A percentile compares a stretch with the other conserved stretches of the same genome.
phyloP scores from a whole-genome alignment of 2,888 invertebrate genomes.

The Diarsia rubi region DNA sequence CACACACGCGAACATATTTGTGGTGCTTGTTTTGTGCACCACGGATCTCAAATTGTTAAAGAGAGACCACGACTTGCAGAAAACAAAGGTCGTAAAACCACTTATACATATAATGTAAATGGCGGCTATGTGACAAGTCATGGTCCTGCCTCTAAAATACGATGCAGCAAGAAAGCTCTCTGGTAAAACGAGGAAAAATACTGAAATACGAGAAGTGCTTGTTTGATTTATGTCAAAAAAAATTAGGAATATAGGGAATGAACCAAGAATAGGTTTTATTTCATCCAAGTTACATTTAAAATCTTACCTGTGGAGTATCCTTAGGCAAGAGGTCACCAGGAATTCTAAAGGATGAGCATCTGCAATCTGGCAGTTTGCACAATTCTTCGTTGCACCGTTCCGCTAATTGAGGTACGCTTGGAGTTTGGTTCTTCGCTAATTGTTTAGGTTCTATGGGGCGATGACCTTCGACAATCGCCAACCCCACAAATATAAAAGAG shows the following conservation, averaged over 20 bases:
- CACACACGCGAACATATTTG: too few species aligned
- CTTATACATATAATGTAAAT: background rate
- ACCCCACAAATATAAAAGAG: background rate
- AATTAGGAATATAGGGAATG: background rate
- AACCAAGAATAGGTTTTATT: background rate
- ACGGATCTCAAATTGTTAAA: background rate
- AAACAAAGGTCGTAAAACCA: background rate
- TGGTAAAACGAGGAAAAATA: background rate
- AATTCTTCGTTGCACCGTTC: background rate
- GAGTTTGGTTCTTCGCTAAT: background rate
- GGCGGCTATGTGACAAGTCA: background rate
- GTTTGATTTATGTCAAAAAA: background rate
- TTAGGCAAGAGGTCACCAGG: constrained; percentile 84
- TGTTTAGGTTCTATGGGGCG: background rate
- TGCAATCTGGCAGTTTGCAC: constrained; percentile 89
- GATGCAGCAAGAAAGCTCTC: background rate
- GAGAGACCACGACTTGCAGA: background rate
- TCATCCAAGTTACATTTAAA: background rate
- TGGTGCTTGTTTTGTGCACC: background rate
- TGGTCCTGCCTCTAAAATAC: background rate
- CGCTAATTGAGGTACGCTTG: background rate
- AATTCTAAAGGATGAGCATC: constrained; percentile 86
- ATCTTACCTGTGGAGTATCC: constrained; percentile 89
- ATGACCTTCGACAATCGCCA: background rate
- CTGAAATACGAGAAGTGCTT: background rate